Conservation (phyloP, 2,113 vertebrate species). For the Sorex araneus region DNA sequence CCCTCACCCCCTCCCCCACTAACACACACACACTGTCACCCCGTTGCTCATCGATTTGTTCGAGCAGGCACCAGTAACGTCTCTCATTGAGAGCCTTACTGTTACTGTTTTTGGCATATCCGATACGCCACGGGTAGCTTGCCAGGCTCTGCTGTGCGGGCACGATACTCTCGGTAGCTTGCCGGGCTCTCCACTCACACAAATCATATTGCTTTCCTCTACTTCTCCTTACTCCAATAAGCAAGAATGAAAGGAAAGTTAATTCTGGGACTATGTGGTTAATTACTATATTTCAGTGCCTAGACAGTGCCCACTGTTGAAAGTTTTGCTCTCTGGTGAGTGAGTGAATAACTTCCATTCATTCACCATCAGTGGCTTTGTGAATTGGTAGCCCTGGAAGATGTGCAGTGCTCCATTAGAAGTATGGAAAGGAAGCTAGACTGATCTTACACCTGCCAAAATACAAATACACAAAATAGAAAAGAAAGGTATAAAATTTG, state of each 20-base stretch:
- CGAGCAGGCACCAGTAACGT: too few relatives aligned
- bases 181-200: too few relatives aligned
- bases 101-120: too few relatives aligned
- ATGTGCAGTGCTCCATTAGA: slow-evolving; percentile 15
- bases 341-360: neutral
- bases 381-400: neutral
- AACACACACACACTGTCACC: too few relatives aligned
- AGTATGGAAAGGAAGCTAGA: neutral
- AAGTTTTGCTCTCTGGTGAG: neutral
- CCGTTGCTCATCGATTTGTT: too few relatives aligned
- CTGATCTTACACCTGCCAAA: neutral
- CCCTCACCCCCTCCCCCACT: too few relatives aligned
- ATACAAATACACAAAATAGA: neutral
- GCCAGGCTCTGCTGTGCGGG: too few relatives aligned
- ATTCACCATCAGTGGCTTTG: neutral
- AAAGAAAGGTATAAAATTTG: slow-evolving; percentile 31
- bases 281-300: neutral
- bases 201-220: neutral
- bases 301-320: neutral
- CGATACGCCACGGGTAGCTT: too few relatives aligned
- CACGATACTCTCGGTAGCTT: too few relatives aligned
- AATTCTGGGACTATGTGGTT: neutral
- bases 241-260: neutral
- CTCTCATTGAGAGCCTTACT: too few relatives aligned
- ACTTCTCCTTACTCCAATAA: neutral